phyloP scores from a whole-genome alignment of 2,888 invertebrate genomes.

The Pterostichus niger region DNA sequence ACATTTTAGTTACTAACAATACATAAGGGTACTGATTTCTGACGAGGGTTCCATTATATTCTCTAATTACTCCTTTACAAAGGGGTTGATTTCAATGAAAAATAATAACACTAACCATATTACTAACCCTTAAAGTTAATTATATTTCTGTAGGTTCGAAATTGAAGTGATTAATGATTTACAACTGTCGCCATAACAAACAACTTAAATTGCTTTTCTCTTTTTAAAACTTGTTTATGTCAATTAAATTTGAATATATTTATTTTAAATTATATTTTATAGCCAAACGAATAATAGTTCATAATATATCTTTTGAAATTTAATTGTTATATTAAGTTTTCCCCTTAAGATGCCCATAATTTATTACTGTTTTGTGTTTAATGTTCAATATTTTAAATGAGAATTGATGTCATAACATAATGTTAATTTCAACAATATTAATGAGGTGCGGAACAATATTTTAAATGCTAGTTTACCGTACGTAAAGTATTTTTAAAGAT shows the following conservation, averaged over 20 bases:
- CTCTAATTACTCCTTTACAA: background rate
- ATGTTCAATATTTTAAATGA: no score
- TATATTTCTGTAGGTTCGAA: constrained; percentile 9
- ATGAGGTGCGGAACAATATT: no score
- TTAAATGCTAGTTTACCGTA: no score
- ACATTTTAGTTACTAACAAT: background rate
- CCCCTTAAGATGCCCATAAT: no score
- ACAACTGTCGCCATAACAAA: background rate
- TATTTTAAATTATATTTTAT: background rate
- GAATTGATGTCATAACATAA: no score
- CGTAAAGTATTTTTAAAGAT: no score
- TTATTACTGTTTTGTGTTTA: no score
- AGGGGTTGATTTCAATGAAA: constrained; percentile 4
- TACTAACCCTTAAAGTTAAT: constrained; percentile 19
- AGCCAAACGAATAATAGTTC: background rate
- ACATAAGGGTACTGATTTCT: background rate
- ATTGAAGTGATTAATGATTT: constrained; percentile 12
- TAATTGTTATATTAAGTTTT: no score
- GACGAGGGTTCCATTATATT: constrained; percentile 19
- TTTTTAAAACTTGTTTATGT: background rate
- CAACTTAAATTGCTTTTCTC: background rate
- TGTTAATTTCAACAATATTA: no score
- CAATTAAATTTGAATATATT: background rate
- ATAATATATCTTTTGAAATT: background rate
- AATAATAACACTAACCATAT: constrained; percentile 9